phyloP scores from a whole-genome alignment of 2,888 invertebrate species.

The Amorpha juglandis region DNA sequence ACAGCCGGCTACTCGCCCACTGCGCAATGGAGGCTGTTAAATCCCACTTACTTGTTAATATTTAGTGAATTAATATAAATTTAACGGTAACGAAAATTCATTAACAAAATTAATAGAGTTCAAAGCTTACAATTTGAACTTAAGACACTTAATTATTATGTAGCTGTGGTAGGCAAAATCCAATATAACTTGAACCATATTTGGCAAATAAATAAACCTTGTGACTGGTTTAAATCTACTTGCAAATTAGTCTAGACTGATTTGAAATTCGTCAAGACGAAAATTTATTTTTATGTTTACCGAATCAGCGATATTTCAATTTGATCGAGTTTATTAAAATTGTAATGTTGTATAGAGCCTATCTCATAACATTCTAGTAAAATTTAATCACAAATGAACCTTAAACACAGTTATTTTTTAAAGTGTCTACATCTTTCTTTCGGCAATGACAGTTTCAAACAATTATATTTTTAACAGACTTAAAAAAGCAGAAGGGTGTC shows the following conservation, averaged over 20 bases:
- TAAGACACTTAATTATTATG: conserved; percentile 13
- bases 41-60: background rate
- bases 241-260: conserved; percentile 7
- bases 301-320: background rate
- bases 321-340: background rate
- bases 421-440: too few relatives aligned
- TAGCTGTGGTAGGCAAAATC: background rate
- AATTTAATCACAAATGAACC: too few relatives aligned
- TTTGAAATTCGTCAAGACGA: background rate
- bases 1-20: too few relatives aligned
- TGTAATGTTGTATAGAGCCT: too few relatives aligned
- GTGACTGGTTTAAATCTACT: background rate
- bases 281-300: background rate
- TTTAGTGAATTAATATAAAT: conserved; percentile 8
- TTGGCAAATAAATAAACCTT: conserved; percentile 15
- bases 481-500: too few relatives aligned
- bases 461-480: too few relatives aligned
- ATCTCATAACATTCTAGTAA: too few relatives aligned
- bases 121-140: background rate
- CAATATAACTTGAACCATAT: conserved; percentile 12
- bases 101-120: conserved; percentile 15
- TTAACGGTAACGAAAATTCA: conserved; percentile 8
- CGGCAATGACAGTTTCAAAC: too few relatives aligned
- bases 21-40: too few relatives aligned
- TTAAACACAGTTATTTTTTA: too few relatives aligned